Evolutionary conservation across 2,113 vertebrate genomes (phyloP), one percentile per base, ranked within the genome.

Genomic region (Natator depressus): DNA sequence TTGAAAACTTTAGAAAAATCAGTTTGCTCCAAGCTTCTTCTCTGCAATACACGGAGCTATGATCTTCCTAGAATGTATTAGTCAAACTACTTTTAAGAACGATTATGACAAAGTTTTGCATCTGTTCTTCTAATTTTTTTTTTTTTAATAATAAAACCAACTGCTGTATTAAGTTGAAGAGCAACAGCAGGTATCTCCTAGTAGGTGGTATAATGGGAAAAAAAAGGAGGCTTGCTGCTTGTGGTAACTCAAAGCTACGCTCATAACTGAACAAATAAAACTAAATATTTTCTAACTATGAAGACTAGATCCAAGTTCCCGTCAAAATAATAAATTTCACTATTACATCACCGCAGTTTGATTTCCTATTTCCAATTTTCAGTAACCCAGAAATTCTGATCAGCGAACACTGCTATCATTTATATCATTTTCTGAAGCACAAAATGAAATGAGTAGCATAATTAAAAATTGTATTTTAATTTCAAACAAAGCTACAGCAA

Each of bases 401-500:
- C 27, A 29, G 11, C 65, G n/a, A 69, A 69, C 17, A 69, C 2
- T 59, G 65, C 65, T 69, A 38, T 31, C n/a, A 29, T 69, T n/a
- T 69, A 6, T n/a, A n/a, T 46, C 14, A 10, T 5, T 80, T 80
- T 46, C 78, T 50, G 12, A 29, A 50, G 78, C 24, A 79, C 42
- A 49, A 47, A 78, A 78, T 24, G 3, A 46, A 46, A 11, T 13
- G 24, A 46, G 38, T 46, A 46, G 20, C 69, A 50, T 5, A 49
- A 50, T 29, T 46, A 29, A 49, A 80, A 49, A 50, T 3, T 50
- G 1, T 80, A 31, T 47, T 20, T 79, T 80, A n/a, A 78, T 87
- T 59, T 89, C 42, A 62, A 78, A 82, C 69, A 93, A 87, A 95
- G 90, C 72, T 85, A 95, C 80, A 90, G 54, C 72, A 79, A 79